phyloP scores from a whole-genome alignment of 1,140 invertebrate species.

The Lepidurus arcticus region DNA sequence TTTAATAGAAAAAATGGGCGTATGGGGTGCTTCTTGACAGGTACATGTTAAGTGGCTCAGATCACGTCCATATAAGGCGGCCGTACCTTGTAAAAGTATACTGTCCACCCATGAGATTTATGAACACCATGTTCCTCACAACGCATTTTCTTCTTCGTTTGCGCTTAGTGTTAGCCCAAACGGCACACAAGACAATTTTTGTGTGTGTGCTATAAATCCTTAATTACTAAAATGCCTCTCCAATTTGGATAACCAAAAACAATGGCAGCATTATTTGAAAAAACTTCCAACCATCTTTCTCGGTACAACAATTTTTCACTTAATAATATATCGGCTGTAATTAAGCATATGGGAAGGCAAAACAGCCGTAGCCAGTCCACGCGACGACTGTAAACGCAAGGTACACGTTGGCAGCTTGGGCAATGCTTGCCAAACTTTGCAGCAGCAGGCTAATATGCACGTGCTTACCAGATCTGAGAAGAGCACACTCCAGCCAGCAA shows the following conservation, averaged over 20 bases:
- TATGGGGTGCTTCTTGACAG: not conserved
- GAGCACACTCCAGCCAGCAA: no score
- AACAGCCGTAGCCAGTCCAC: not conserved
- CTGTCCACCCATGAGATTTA: constrained; percentile 21
- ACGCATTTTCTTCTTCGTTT: not conserved
- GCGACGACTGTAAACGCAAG: not conserved
- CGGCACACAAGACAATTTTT: not conserved
- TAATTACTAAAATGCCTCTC: not conserved
- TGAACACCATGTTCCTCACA: not conserved
- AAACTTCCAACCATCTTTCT: not conserved
- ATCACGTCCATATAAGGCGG: constrained; percentile 21
- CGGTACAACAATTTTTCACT: not conserved
- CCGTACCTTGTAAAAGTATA: not conserved
- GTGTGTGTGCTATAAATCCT: not conserved
- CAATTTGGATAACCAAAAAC: not conserved
- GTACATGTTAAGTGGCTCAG: constrained; percentile 18
- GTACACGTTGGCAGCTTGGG: not conserved
- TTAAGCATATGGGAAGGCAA: not conserved
- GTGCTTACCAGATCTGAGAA: no score
- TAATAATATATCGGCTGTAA: not conserved
- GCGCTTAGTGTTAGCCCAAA: not conserved
- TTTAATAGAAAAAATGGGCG: not conserved
- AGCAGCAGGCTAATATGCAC: no score
- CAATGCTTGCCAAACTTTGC: not conserved
- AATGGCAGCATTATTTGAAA: not conserved